These are phyloP conservation scores for Mylabris sibirica DNA, from an alignment of 2,888 invertebrate genomes.

Conservation along the genomic window DNA sequence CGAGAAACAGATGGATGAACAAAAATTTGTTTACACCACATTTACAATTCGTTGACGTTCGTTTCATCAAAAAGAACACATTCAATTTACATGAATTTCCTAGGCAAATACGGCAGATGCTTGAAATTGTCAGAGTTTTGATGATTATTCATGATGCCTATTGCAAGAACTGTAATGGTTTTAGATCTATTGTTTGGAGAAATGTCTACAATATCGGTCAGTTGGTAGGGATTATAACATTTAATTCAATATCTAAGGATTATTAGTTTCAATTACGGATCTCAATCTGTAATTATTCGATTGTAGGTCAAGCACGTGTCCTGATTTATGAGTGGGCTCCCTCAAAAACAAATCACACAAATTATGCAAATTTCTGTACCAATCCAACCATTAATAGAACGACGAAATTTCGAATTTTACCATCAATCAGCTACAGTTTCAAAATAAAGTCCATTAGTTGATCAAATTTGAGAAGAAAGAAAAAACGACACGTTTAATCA, in stretches of 20 bases:
- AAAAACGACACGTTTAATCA: background rate
- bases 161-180: background rate
- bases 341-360: background rate
- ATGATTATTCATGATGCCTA: background rate
- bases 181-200: background rate
- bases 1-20: background rate
- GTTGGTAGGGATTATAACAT: conserved; percentile 26
- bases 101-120: background rate
- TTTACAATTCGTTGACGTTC: background rate
- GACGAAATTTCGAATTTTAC: background rate
- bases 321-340: background rate
- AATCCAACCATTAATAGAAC: too few species aligned
- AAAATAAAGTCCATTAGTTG: background rate
- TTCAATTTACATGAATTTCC: background rate
- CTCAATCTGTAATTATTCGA: conserved; percentile 22
- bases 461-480: background rate
- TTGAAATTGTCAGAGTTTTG: background rate
- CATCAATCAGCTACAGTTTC: background rate
- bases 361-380: background rate
- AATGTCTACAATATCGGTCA: conserved; percentile 24
- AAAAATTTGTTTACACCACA: background rate
- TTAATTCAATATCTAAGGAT: conserved; percentile 23
- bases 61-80: background rate
- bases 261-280: conserved; percentile 33
- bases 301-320: background rate